Conservation (phyloP, 2,888 invertebrate genomes). For the Parochlus steinenii region DNA sequence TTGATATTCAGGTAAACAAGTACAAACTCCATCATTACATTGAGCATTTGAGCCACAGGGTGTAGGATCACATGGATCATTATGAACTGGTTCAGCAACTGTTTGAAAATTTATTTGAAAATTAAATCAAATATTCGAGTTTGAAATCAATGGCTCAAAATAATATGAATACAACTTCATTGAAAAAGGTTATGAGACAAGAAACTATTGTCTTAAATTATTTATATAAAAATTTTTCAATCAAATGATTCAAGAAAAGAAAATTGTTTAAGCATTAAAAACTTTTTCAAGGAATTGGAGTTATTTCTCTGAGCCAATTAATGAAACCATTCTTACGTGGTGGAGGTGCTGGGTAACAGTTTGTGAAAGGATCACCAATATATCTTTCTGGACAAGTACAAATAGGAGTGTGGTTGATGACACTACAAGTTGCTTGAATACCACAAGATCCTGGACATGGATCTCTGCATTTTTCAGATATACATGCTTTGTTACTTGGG, state of each 20-base stretch:
- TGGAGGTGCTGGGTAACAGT: slow-evolving; percentile 26
- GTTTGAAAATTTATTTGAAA: too few relatives aligned
- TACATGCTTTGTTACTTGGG: slow-evolving; percentile 49
- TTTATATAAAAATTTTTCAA: too few relatives aligned
- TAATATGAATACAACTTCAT: too few relatives aligned
- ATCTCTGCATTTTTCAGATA: slow-evolving; percentile 50
- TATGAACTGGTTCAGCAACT: slow-evolving; percentile 24
- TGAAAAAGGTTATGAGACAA: too few relatives aligned
- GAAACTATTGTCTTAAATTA: too few relatives aligned
- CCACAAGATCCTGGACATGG: slow-evolving; percentile 59
- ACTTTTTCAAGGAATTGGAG: too few relatives aligned
- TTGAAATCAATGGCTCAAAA: too few relatives aligned
- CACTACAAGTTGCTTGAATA: slow-evolving; percentile 40
- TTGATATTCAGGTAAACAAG: slow-evolving; percentile 41
- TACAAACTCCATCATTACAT: slow-evolving; percentile 46
- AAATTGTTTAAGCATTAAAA: too few relatives aligned
- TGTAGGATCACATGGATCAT: slow-evolving; percentile 45
- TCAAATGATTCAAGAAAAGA: too few relatives aligned
- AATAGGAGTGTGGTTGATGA: slow-evolving; percentile 48
- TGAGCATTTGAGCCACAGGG: slow-evolving; percentile 55
- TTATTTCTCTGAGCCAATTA: too few relatives aligned
- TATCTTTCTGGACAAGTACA: slow-evolving; percentile 42
- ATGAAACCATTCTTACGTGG: too few relatives aligned
- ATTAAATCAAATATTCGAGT: too few relatives aligned
- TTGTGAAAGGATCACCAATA: slow-evolving; percentile 39